Percentiles rank a stretch among this genome's conserved stretches.
phyloP scores from a whole-genome alignment of 2,888 invertebrate species.

The Diplolepis rosae region DNA sequence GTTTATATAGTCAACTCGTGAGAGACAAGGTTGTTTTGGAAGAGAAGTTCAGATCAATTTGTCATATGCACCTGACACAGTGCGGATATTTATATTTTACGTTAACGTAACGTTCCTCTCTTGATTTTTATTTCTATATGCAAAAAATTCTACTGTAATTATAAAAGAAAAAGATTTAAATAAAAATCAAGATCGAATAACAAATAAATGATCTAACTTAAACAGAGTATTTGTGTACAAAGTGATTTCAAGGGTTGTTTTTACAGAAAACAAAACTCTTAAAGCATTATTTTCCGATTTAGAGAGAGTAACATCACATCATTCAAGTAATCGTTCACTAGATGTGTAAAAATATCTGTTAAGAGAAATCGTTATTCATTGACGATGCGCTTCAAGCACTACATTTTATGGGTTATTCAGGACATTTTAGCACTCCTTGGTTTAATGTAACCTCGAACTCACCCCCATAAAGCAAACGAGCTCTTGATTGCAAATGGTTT shows the following conservation, averaged over 20 bases:
- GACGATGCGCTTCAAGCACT: neutral
- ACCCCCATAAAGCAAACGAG: constrained; percentile 98
- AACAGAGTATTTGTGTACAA: too few relatives aligned
- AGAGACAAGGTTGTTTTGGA: neutral
- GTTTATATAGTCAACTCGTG: neutral
- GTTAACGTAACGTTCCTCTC: neutral
- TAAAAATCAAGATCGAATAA: too few relatives aligned
- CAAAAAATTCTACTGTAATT: neutral
- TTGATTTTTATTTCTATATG: neutral
- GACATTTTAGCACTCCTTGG: neutral
- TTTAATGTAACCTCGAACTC: constrained; percentile 69
- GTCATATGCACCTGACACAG: neutral
- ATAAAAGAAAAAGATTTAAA: neutral
- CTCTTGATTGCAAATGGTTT: constrained; percentile 96
- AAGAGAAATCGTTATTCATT: neutral
- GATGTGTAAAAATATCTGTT: neutral
- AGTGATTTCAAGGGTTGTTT: too few relatives aligned
- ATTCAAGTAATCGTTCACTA: neutral
- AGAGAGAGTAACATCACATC: neutral
- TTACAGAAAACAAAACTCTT: neutral
- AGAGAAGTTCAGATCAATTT: neutral
- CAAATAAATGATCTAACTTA: too few relatives aligned
- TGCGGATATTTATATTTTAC: neutral
- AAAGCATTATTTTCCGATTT: neutral
- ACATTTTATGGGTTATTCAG: constrained; percentile 1